Evolutionary conservation across 2,888 invertebrate species (phyloP), one percentile per base, ranked within the genome.

Genomic region (Campoplex capitator): DNA sequence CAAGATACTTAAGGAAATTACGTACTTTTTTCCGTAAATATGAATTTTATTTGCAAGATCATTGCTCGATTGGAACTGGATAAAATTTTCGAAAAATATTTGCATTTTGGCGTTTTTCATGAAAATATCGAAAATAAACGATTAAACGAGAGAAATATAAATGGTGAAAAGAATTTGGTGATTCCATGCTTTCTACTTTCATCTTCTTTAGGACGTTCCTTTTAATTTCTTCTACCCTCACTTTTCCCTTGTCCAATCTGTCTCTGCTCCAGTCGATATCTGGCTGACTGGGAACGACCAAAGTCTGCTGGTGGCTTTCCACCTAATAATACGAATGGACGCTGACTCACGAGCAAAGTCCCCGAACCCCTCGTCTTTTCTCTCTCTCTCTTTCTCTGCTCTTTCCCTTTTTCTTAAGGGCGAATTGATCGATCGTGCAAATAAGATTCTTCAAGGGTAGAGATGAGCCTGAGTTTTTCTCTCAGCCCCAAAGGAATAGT

Each of bases 291-390:
- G 23, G 56, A 73, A 88, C 84, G 83, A 86, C 56, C 68, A 71
- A 81, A 67, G 81, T 83, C 78, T 71, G 80, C 87, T 88, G 87
- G 89, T 83, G 84, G 88, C 87, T 86, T 80, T 88, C 74, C 71
- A 88, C 81, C 88, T 91, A 91, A 90, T 90, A 91, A 90, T 89
- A 89, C 88, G 88, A 92, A 89, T 89, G 90, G 90, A 90, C 87
- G 89, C 91, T 92, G 91, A 92, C 89, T 92, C 92, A 92, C 89
- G 78, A 75, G 88, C 80, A 86, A 65, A 67, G 51, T 62, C 48
- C 58, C 62, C 79, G 56, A 76, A 79, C 87, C 58, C 81, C 23
- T 68, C 16, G 45, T 32, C 28, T 11, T 51, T 23, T 28, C 32
- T 75, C 28, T n/a, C 58, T 28, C 58, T 28, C 58, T n/a, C 16